Evolutionary conservation across 2,113 vertebrate genomes (phyloP).

Genomic region (Psophia crepitans): DNA sequence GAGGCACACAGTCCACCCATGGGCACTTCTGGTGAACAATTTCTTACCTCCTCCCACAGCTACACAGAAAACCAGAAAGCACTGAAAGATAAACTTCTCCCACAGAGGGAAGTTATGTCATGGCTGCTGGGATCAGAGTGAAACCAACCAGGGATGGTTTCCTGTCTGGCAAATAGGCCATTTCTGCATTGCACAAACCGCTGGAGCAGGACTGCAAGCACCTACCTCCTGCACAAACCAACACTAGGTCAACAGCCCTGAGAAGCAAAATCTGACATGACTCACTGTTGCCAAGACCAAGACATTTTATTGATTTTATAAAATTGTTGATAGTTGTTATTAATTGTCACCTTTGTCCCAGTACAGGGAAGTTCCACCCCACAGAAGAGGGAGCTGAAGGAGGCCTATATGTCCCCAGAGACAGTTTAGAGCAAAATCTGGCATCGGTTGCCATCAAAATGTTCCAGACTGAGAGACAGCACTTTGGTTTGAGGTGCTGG

Average conservation of each 20-base stretch:
- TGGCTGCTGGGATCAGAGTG: not conserved
- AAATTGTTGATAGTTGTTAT: not conserved
- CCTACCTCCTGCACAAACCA: not conserved
- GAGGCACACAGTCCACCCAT: accelerated
- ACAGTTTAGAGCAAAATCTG: not conserved
- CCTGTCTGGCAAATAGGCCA: not conserved
- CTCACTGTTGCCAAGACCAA: not conserved
- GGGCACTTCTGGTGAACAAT: not conserved
- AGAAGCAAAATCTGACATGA: not conserved
- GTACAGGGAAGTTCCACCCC: not conserved
- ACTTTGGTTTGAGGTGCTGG: not conserved
- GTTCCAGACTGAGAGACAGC: not conserved
- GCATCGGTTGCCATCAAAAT: not conserved
- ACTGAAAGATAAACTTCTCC: not conserved
- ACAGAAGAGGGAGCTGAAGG: not conserved
- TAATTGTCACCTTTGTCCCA: not conserved
- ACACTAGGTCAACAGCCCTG: not conserved
- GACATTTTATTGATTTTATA: not conserved
- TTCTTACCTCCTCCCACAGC: not conserved
- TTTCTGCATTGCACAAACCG: not conserved
- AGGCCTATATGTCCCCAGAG: not conserved
- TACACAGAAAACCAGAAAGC: not conserved
- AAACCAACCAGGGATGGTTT: not conserved
- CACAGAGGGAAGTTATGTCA: not conserved
- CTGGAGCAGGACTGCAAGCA: not conserved